Evolutionary conservation across 1,140 invertebrate species (phyloP).

Genomic region (Drosophila ogumai): DNA sequence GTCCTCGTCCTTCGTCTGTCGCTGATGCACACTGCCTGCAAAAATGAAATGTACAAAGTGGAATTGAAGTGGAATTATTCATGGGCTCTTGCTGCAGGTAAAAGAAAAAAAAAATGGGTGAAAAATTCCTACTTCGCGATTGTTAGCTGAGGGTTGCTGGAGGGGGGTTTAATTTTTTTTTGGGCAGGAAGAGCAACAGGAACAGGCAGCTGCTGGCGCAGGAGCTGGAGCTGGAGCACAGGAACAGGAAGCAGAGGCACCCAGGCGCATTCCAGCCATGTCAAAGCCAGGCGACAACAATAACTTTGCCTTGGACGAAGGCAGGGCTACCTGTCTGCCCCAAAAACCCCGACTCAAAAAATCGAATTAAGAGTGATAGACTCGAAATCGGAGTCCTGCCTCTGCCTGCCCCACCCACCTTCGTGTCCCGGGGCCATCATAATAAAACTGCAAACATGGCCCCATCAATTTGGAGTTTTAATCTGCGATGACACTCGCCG

Average conservation of each 20-base stretch:
- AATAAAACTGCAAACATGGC: conserved; percentile 35
- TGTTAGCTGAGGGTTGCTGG: conserved; percentile 31
- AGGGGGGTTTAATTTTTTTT: conserved; percentile 37
- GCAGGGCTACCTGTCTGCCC: background rate
- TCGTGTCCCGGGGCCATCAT: conserved; percentile 30
- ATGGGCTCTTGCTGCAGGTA: conserved; percentile 44
- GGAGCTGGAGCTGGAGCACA: conserved; percentile 1
- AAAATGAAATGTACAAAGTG: conserved; percentile 81
- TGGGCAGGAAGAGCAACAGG: conserved; percentile 63
- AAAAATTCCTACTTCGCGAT: conserved; percentile 30
- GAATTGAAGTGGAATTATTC: conserved; percentile 81
- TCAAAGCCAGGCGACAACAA: conserved; percentile 37
- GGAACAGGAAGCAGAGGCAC: conserved; percentile 17
- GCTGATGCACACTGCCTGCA: conserved; percentile 57
- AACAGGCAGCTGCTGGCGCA: conserved; percentile 16
- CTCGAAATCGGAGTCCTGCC: no score
- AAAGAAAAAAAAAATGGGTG: background rate
- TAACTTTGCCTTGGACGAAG: conserved; percentile 29
- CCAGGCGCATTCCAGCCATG: background rate
- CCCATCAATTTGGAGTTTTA: conserved; percentile 43
- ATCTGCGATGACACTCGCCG: conserved; percentile 50
- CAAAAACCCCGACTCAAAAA: background rate
- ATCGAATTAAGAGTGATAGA: conserved; percentile 8
- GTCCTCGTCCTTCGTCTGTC: conserved; percentile 46
- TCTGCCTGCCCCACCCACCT: background rate